phyloP scores from a whole-genome alignment of 2,888 invertebrate genomes.

The Drosophila mayaguana region DNA sequence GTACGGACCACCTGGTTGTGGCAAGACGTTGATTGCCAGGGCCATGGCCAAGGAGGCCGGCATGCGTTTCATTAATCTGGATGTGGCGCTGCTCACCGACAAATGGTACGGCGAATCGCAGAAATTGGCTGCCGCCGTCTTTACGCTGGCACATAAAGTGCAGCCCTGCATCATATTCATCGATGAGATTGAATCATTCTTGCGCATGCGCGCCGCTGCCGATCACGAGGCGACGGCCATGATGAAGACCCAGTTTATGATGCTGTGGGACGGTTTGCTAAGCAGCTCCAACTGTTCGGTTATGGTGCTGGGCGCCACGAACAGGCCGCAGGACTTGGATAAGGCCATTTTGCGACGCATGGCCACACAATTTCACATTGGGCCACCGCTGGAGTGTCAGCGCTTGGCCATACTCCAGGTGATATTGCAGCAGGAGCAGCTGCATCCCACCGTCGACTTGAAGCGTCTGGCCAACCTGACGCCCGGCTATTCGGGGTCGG shows the following conservation, averaged over 20 bases:
- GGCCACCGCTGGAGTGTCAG: slow-evolving; percentile 90
- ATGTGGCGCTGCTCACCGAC: slow-evolving; percentile 96
- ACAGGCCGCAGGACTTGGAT: slow-evolving; percentile 88
- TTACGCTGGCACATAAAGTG: slow-evolving; percentile 95
- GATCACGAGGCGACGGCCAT: slow-evolving; percentile 99
- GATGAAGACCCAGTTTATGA: slow-evolving; percentile 99
- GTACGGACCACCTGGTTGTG: slow-evolving; percentile 98
- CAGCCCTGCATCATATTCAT: slow-evolving; percentile 96
- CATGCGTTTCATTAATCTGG: slow-evolving; percentile 97
- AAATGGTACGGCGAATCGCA: slow-evolving; percentile 99
- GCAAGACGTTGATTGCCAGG: slow-evolving; percentile 98
- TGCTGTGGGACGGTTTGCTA: slow-evolving; percentile 98
- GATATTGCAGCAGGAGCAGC: slow-evolving; percentile 90
- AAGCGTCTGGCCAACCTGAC: slow-evolving; percentile 89
- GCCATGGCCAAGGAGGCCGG: slow-evolving; percentile 97
- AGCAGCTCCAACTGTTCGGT: slow-evolving; percentile 93
- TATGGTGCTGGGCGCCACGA: slow-evolving; percentile 98
- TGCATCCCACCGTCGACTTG: slow-evolving; percentile 90
- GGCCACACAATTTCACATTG: slow-evolving; percentile 88
- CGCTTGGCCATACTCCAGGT: slow-evolving; percentile 90
- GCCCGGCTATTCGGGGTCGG: slow-evolving; percentile 97
- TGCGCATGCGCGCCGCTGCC: slow-evolving; percentile 93
- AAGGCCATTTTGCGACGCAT: slow-evolving; percentile 69
- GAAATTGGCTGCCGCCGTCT: slow-evolving; percentile 97
- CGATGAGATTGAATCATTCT: slow-evolving; percentile 99